Evolutionary conservation across 1,140 invertebrate species (phyloP), one percentile per base, ranked within the genome.

Genomic region (Temnothorax nylanderi): DNA sequence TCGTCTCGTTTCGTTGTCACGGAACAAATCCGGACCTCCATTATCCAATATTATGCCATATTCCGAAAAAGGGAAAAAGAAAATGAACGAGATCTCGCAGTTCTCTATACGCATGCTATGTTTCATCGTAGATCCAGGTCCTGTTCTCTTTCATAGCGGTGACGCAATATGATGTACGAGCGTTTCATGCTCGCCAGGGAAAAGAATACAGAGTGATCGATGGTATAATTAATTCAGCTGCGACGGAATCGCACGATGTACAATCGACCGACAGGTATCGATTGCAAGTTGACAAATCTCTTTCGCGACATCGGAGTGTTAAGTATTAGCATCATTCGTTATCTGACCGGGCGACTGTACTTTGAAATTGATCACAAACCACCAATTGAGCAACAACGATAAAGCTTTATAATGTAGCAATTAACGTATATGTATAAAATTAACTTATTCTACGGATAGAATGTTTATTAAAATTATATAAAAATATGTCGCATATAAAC

Each of bases 201-300:
- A 84, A 84, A 84, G 80, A 84, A 84, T 84, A 75, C 80, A 60
- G 56, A 71, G 54, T 84, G 80, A 84, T 84, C 80, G 80, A 84
- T 84, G 80, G 54, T 84, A 84, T 84, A 84, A 84, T 84, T 84
- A 84, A 84, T 84, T 84, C 80, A 75, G 71, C 80, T 44, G 80
- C 69, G 69, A 62, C 32, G 80, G 64, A 84, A 84, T 84, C 80
- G 54, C 26, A 41, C 69, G 67, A 74, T 60, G 80, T 74, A 74
- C 69, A 56, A 84, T 84, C 69, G 69, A 75, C 18, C 69, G 80
- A 84, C 80, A 74, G 69, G 54, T 84, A 84, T 84, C 69, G 80
- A 75, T 60, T 62, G 41, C 41, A 56, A 62, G 18, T 49, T 84
- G 80, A 84, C 80, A 84, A 84, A 84, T 84, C 54, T 84, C 80